Evolutionary conservation across 1,140 invertebrate species (phyloP), one percentile per base, ranked within the genome.

Genomic region (Temnothorax longispinosus): DNA sequence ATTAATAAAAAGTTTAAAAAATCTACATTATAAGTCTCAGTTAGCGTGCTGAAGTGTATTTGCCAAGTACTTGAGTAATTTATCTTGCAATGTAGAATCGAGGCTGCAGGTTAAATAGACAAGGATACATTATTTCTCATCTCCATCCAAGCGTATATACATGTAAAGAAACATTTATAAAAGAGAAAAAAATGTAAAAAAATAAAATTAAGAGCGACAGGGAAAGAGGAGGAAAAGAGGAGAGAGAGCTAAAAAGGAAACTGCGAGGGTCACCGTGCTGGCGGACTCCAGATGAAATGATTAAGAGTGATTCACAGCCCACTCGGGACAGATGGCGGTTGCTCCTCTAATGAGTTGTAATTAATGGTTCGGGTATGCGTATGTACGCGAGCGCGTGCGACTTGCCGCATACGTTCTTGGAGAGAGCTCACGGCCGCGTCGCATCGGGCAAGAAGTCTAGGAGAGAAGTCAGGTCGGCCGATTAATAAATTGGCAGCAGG

Each of bases 231-330:
- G 15, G 35, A 54, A 27, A 32, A 27, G 15, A n/a, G 56, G 13
- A 21, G 8, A 84, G 52, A 58, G 38, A 69, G n/a, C 13, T 41
- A 32, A 50, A 41, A 35, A 75, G 54, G 80, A 74, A 84, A 74
- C 69, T 54, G 69, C 77, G 76, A 90, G 89, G 90, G 93, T 94
- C 91, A 91, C 89, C 92, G 85, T 76, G 87, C 86, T 88, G 64
- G 69, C 80, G 87, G 91, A 88, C 93, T 93, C 91, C 90, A 94
- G 93, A 94, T 95, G 93, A 94, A 94, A 95, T 93, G 94, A 95
- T 95, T 95, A 95, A 95, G 94, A 94, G 93, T 95, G 94, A 95
- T 95, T 95, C 94, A 95, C 93, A 94, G 90, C 92, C 90, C 91
- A 88, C 91, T 92, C 91, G 90, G 93, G 94, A 94, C 94, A 94